Evolutionary conservation across 2,113 vertebrate genomes (phyloP), one percentile per base, ranked within the genome.

Genomic region (Passer domesticus): DNA sequence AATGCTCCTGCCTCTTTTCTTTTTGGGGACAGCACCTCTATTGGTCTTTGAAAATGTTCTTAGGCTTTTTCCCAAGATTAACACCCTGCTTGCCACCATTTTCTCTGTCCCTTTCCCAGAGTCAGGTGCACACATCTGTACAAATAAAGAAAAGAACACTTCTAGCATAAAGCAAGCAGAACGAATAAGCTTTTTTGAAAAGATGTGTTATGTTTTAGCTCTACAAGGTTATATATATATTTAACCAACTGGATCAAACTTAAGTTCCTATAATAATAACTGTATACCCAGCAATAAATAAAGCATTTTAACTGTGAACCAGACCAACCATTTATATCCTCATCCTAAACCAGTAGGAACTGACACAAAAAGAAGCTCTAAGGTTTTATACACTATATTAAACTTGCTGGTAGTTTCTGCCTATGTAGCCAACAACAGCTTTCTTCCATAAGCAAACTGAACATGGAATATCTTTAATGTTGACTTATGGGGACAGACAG

Each of bases 401-500:
- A 64, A 8, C 56, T 79, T 83, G 5, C 33, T 83, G 16, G 39
- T 63, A 60, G 15, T 41, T 79, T 89, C 50, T 66, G 37, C 30
- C 27, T 35, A 8, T 1, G 4, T 2, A 93, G 22, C 39, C 43
- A 83, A 59, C 43, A 88, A 37, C 50, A 83, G 27, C 58, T 86
- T 77, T 83, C 55, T 64, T 78, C 82, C 56, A 92, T 91, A 90
- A 94, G 84, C 68, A 97, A 95, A 44, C 13, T 62, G 94, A 69
- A 89, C 63, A 88, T 77, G 82, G 4, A 91, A 15, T 91, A 66
- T n/a, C 95, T 95, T 96, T 94, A 96, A 75, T 74, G 47, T 37
- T 97, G 93, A 96, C 70, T 97, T 98, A 95, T 31, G 66, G 83
- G 81, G 64, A 62, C 78, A 94, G 85, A 91, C 47, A 95, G 53